Percentiles rank a stretch among this genome's conserved stretches.
Evolutionary conservation across 2,888 invertebrate genomes (phyloP).

Genomic region (Adineta ricciae): DNA sequence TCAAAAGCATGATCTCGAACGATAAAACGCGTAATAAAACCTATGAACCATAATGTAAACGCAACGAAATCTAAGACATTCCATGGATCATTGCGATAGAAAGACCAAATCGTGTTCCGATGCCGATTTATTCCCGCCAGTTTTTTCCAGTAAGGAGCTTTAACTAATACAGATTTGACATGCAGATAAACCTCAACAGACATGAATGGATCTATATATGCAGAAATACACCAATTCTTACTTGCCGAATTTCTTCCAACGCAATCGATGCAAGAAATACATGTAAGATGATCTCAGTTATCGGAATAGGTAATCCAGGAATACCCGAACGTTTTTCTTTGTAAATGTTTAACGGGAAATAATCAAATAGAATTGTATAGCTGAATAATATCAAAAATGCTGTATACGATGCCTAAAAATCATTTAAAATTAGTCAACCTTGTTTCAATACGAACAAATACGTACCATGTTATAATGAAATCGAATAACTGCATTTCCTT

Average conservation of each 20-base stretch:
- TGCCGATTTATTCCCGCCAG: not conserved
- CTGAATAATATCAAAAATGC: not conserved
- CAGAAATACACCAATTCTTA: not conserved
- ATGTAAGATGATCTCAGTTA: not conserved
- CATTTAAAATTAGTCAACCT: not conserved
- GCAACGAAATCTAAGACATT: not conserved
- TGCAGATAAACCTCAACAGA: not conserved
- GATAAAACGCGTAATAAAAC: conserved; percentile 3
- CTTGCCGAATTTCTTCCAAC: not conserved
- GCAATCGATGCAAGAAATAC: not conserved
- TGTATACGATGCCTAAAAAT: not conserved
- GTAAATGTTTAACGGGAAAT: not conserved
- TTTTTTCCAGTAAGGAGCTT: not conserved
- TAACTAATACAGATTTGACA: not conserved
- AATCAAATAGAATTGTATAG: not conserved
- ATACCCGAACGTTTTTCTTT: not conserved
- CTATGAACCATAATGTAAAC: not conserved
- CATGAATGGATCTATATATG: not conserved
- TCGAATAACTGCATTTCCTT: not conserved
- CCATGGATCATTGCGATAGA: not conserved
- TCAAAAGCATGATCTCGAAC: not conserved
- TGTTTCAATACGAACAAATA: not conserved
- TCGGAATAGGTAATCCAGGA: not conserved
- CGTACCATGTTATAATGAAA: not conserved
- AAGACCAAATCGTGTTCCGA: not conserved